Conservation (phyloP, 2,888 invertebrate species). For the Cactoblastis cactorum region DNA sequence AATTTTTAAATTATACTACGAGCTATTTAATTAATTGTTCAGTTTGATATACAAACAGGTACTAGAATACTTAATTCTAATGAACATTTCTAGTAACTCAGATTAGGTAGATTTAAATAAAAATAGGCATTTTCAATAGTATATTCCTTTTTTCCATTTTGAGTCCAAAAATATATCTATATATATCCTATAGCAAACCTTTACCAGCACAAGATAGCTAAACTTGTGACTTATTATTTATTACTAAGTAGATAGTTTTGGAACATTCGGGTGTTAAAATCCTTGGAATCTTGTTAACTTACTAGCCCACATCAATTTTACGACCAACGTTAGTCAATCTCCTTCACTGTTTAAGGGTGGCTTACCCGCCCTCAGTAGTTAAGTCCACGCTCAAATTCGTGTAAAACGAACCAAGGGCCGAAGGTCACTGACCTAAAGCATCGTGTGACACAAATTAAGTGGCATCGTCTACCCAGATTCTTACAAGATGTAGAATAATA, state of each 20-base stretch:
- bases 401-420: slow-evolving; percentile 18
- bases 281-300: slow-evolving; percentile 2
- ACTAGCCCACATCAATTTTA: slow-evolving; percentile 21
- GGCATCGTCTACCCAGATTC: slow-evolving; percentile 18
- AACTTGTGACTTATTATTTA: neutral
- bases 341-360: slow-evolving; percentile 32
- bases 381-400: slow-evolving; percentile 18
- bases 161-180: no score
- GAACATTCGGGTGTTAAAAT: neutral
- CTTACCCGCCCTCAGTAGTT: slow-evolving; percentile 22
- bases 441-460: slow-evolving; percentile 21
- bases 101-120: no score
- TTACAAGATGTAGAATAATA: slow-evolving; percentile 18
- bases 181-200: no score
- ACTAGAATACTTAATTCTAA: no score
- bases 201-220: no score
- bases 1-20: no score
- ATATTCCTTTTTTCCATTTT: no score
- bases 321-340: slow-evolving; percentile 27
- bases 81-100: no score
- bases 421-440: slow-evolving; percentile 19
- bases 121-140: no score
- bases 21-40: no score
- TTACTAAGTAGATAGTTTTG: no score
- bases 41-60: no score